Evolutionary conservation across 1,140 invertebrate genomes (phyloP), one percentile per base, ranked within the genome.

Genomic region (Kradibia gibbosae): DNA sequence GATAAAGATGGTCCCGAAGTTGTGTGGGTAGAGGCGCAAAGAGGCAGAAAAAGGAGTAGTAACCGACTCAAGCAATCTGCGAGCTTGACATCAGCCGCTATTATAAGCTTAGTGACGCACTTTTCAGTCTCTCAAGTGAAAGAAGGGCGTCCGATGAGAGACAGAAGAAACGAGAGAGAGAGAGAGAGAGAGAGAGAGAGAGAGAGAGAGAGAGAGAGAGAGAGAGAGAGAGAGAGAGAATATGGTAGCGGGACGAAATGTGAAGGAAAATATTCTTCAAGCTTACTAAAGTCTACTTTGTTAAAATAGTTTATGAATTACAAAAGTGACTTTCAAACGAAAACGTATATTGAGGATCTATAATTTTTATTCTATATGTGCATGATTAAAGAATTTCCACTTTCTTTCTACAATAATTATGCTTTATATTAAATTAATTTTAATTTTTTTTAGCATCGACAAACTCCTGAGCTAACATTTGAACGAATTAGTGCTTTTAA

Each of bases 61-160:
- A 17, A 25, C 50, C 34, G 36, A 1, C 50, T 53, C 11, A 4
- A 50, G 60, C 28, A 28, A 67, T 39, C 77, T 36, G 70, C 75
- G 80, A 86, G 90, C 87, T 90, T 91, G 89, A 89, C 88, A 90
- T 90, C 90, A 90, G 86, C 84, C 72, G 86, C 89, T 91, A 91
- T 91, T 91, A 89, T 88, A 89, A 88, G 89, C 86, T 79, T 85
- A 83, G 83, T 90, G 90, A 91, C 90, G 90, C 89, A 89, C 82
- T 85, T 82, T 73, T 76, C 45, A 39, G 72, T 84, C 50, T 3
- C 15, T 22, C 5, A 22, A n/a, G n/a, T n/a, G n/a, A n/a, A n/a
- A n/a, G n/a, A n/a, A n/a, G n/a, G n/a, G n/a, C n/a, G n/a, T n/a
- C n/a, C n/a, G n/a, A n/a, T n/a, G n/a, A n/a, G n/a, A n/a, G n/a